These are phyloP conservation scores for Stratiomys singularior DNA, from an alignment of 2,888 invertebrate genomes.

Conservation along the genomic window DNA sequence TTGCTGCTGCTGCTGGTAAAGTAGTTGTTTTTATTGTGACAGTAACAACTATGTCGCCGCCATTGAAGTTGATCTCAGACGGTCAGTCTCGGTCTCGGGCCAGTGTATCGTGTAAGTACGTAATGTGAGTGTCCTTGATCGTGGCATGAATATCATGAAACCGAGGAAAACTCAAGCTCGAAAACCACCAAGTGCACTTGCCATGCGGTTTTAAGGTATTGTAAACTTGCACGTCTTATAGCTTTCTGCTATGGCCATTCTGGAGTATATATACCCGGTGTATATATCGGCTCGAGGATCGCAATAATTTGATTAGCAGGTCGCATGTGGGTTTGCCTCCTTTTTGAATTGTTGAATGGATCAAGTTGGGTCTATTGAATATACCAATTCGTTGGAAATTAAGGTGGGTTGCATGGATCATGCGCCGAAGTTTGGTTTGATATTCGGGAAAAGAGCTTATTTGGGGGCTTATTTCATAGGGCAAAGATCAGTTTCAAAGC, in stretches of 20 bases:
- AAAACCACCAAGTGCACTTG: constrained; percentile 42
- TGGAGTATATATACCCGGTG: background rate
- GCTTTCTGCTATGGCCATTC: too few species aligned
- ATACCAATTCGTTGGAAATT: too few species aligned
- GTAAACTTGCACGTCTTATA: background rate
- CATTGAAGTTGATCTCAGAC: constrained; percentile 46
- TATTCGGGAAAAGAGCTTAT: too few species aligned
- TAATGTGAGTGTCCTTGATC: constrained; percentile 43
- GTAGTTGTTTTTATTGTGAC: background rate
- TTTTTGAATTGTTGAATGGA: constrained; percentile 15
- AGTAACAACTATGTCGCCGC: background rate
- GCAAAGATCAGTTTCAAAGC: too few species aligned
- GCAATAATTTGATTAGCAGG: constrained; percentile 17
- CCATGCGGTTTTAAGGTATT: constrained; percentile 31
- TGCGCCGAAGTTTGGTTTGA: too few species aligned
- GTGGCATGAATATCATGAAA: constrained; percentile 45
- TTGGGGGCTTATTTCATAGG: too few species aligned
- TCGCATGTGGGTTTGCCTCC: constrained; percentile 34
- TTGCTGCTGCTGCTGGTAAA: background rate
- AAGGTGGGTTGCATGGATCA: too few species aligned
- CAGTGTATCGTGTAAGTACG: constrained; percentile 27
- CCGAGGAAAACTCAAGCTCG: constrained; percentile 44
- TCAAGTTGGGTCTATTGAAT: background rate
- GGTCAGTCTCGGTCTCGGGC: constrained; percentile 46
- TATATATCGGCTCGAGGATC: background rate